Evolutionary conservation across 2,888 invertebrate genomes (phyloP), one percentile per base, ranked within the genome.

Genomic region (Drosophila kambysellisi): DNA sequence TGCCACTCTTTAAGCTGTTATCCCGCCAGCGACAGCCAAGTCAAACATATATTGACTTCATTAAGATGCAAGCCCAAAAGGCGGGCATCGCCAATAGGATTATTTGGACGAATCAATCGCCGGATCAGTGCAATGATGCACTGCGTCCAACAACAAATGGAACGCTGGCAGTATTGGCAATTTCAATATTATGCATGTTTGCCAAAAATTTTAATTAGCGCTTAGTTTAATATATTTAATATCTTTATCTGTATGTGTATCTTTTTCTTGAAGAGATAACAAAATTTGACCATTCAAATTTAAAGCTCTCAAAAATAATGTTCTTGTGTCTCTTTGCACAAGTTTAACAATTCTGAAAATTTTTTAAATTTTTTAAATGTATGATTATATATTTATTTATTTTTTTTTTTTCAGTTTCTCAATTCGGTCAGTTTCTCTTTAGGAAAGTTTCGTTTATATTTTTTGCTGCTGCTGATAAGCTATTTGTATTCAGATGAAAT

Each of bases 401-500:
- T 2, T 17, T 7, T 32, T 12, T 3, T 37, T 20, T 12, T 32
- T 17, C 0, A 7, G 11, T 70, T 25, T 9, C 25, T 39, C 43
- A 30, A 33, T 32, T 25, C 12, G n/a, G 17, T 56, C 29, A 25
- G 12, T 52, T 43, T n/a, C 15, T 32, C n/a, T 20, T 30, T n/a
- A 41, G 15, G 9, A 33, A 7, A 25, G 39, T 58, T 50, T 50
- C 20, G 17, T 39, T 25, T 9, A 43, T 7, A 5, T 46, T 67
- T 48, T 43, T 48, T 52, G 9, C 32, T 66, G 37, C 48, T 65
- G 72, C 72, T 77, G 87, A 88, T 81, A 81, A 81, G 75, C 84
- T 76, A 86, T 86, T 89, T 88, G 70, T 89, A 85, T 81, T 82
- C 76, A 73, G 70, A 88, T 77, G 89, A 78, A 88, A 79, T 81